Conservation (phyloP, 2,888 invertebrate species). For the Mythimna ferrago region DNA sequence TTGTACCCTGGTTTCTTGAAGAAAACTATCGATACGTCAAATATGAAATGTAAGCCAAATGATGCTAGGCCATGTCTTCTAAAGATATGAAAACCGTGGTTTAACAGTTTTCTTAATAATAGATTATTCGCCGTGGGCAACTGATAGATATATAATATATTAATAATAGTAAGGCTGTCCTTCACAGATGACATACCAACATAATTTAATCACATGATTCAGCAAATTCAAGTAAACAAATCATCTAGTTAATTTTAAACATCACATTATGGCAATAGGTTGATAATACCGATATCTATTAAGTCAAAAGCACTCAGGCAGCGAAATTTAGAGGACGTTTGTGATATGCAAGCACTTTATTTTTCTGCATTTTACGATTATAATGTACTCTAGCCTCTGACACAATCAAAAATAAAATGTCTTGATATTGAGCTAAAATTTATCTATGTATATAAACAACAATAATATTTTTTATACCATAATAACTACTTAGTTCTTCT, state of each 20-base stretch:
- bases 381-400: no score
- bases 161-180: not conserved
- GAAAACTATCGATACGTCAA: not conserved
- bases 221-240: not conserved
- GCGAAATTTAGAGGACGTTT: not conserved
- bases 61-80: not conserved
- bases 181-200: not conserved
- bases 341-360: not conserved
- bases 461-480: not conserved
- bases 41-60: not conserved
- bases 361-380: not conserved
- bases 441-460: not conserved
- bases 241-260: not conserved
- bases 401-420: no score
- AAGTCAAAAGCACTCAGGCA: not conserved
- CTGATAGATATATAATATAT: no score
- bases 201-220: not conserved
- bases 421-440: not conserved
- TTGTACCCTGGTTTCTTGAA: not conserved
- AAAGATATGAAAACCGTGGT: not conserved
- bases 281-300: not conserved
- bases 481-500: slow-evolving; percentile 37
- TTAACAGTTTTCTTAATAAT: not conserved
- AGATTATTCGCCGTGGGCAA: no score
- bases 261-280: not conserved